These are phyloP conservation scores for Coreius guichenoti DNA, from an alignment of 2,797 vertebrate species.

Conservation along the genomic window DNA sequence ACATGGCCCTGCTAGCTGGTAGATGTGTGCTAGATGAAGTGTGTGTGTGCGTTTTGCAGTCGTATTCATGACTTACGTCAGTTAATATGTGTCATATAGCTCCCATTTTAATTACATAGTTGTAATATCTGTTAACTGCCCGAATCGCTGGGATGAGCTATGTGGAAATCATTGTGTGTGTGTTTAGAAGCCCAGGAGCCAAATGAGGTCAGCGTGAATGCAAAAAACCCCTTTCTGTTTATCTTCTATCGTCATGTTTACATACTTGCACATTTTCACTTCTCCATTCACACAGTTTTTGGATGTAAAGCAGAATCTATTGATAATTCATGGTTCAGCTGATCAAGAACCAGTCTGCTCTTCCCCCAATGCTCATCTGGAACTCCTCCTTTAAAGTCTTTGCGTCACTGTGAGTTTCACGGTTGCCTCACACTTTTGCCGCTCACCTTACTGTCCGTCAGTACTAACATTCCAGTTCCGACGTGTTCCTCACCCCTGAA, in stretches of 20 bases:
- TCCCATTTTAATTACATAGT: not conserved
- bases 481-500: conserved; percentile 58
- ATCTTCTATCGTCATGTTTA: not conserved
- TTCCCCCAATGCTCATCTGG: not conserved
- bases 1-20: conserved; percentile 11
- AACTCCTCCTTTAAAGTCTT: conserved; percentile 31
- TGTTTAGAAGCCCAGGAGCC: not conserved
- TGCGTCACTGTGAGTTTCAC: conserved; percentile 50
- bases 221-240: not conserved
- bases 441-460: conserved; percentile 59
- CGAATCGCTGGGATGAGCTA: not conserved
- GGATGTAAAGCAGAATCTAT: conserved; percentile 1
- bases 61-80: conserved; percentile 8
- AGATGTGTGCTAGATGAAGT: conserved; percentile 7
- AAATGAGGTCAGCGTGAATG: conserved; percentile 24
- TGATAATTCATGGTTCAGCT: conserved; percentile 16
- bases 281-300: not conserved
- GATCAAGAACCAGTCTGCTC: not conserved
- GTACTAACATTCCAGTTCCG: conserved; percentile 70
- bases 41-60: conserved; percentile 8
- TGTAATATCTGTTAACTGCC: conserved; percentile 8
- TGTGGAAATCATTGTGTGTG: conserved; percentile 29
- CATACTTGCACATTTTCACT: not conserved
- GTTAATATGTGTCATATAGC: conserved; percentile 2
- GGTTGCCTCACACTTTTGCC: conserved; percentile 59